Conservation (phyloP, 2,113 vertebrate species). For the Salvelinus fontinalis region DNA sequence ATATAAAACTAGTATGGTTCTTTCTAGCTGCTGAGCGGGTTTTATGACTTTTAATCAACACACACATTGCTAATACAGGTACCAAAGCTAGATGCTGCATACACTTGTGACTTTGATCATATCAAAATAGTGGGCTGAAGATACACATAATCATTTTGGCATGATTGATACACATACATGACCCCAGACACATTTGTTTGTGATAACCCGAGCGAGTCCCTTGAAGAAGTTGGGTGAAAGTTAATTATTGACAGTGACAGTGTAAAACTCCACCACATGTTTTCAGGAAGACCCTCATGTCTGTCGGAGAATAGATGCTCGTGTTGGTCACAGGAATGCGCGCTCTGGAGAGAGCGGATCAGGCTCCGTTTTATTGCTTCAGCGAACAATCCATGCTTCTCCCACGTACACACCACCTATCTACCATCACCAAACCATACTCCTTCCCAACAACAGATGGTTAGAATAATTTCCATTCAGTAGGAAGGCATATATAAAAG, state of each 20-base stretch:
- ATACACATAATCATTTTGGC: no score
- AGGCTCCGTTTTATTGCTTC: slow-evolving; percentile 53
- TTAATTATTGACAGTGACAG: not conserved
- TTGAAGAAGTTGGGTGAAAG: not conserved
- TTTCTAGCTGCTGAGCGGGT: no score
- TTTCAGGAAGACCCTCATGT: slow-evolving; percentile 39
- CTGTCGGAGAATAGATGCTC: slow-evolving; percentile 8
- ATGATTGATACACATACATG: no score
- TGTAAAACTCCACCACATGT: slow-evolving; percentile 45
- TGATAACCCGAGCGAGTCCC: not conserved
- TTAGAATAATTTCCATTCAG: not conserved
- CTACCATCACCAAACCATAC: slow-evolving; percentile 20
- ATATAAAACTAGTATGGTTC: no score
- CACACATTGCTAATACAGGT: no score
- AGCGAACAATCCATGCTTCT: slow-evolving; percentile 24
- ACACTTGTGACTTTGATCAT: no score
- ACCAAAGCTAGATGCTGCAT: no score
- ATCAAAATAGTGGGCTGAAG: no score
- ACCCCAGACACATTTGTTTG: no score
- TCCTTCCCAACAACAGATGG: not conserved
- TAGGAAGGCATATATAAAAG: no score
- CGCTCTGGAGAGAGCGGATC: slow-evolving; percentile 49
- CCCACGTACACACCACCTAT: slow-evolving; percentile 1
- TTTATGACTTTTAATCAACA: no score
- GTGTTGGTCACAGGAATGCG: slow-evolving; percentile 57